Base-by-base conservation (phyloP, 1,140 invertebrate genomes). In the Temnothorax curvispinosus region DNA sequence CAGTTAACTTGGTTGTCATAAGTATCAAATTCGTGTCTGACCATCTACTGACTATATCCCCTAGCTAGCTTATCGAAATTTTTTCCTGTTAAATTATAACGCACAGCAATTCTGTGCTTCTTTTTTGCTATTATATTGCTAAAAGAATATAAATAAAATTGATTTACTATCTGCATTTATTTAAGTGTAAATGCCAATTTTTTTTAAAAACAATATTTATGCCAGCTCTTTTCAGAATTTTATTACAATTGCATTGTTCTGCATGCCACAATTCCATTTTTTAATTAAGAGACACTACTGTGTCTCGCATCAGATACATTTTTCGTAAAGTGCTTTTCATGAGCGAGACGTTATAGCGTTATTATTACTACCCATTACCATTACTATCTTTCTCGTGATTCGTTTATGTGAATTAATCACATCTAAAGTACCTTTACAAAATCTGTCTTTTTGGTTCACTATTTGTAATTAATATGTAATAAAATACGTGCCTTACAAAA, bases 41-140 rank as follows among this genome's bases (percentile, higher is more conserved):
- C 77, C 64, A 71, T 71, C 41, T 69, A 71, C 47, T 54, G 77
- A 81, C 77, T 69, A 13, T 81, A 81, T 80, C 35, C 35, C 77
- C 35, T 81, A 21, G 47, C 35, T 81, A 21, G 47, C 21, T 56
- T 56, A n/a, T 41, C 32, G 35, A 78, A 78, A 65, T 35, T 78
- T 81, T 35, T 56, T 71, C 3, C 13, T 41, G 27, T 7, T 7
- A n/a, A 60, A 62, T 60, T 60, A 1, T 8, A 76, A 58, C 54
- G 9, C 15, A 11, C 13, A 32, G 4, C 15, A 11, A 44, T 60
- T 76, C 21, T 5, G 7, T 64, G 5, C 18, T 78, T 13, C 8
- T 50, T 41, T 65, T n/a, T 11, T 3, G n/a, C 3, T 50, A 74
- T 47, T 2, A 21, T 56, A 5, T 58, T 58, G 1, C 3, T 15